Conservation (phyloP, 2,888 invertebrate species). For the Noctuana brunneofusca region DNA sequence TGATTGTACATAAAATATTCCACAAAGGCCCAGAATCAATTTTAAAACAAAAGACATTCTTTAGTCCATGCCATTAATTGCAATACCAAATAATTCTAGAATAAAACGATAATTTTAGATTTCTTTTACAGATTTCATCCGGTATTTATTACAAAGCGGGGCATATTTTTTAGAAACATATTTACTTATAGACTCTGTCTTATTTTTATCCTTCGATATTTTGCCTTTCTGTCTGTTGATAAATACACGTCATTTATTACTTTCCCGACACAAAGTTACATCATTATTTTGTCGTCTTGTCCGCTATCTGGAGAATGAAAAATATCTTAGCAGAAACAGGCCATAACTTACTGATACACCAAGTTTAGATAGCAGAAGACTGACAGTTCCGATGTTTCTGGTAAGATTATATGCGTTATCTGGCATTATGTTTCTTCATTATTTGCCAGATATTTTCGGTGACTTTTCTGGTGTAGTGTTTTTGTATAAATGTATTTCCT, state of each 20-base stretch:
- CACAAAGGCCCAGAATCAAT: too few species aligned
- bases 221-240: conserved; percentile 13
- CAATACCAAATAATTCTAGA: too few species aligned
- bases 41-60: too few species aligned
- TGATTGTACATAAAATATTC: too few species aligned
- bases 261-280: conserved; percentile 24
- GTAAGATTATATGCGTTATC: background rate
- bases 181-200: background rate
- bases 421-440: background rate
- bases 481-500: too few species aligned
- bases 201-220: conserved; percentile 9
- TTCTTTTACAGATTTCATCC: background rate
- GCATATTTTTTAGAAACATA: background rate
- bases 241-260: conserved; percentile 28
- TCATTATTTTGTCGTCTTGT: conserved; percentile 32
- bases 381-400: background rate
- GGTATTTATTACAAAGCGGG: background rate
- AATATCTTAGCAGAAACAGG: conserved; percentile 9
- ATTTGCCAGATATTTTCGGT: background rate
- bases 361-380: background rate
- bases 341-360: background rate
- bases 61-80: too few species aligned
- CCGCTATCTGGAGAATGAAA: conserved; percentile 18
- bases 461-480: too few species aligned
- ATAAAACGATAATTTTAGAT: too few species aligned